Base-by-base conservation (phyloP, 2,113 vertebrate species). In the Promerops cafer region DNA sequence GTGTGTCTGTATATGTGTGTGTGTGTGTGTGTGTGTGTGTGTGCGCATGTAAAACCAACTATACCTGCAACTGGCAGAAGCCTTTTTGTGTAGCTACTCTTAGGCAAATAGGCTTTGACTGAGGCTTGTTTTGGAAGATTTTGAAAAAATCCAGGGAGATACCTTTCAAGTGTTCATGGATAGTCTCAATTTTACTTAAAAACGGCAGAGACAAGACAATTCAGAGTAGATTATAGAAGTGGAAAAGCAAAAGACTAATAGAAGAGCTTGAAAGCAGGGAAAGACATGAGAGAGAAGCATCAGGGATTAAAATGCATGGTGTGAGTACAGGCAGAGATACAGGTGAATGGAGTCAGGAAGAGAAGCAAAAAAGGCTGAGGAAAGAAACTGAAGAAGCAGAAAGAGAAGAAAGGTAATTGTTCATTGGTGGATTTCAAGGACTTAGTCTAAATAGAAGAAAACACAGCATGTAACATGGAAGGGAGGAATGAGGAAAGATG, bases 181-280 rank as follows among this genome's bases (percentile, higher is more conserved):
- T 53, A 88, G 17, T 89, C 76, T 96, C 91, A 21, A 64, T 83
- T 96, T 94, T 87, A 74, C 87, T 93, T 93, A 76, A 94, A 96
- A 96, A 76, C 12, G 16, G 30, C 39, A 65, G 80, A 86, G 82
- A 49, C 54, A 86, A 90, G 35, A 69, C 45, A 94, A 84, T 91
- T 65, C 78, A 81, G 65, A 26, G 31, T 70, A 35, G 90, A 87
- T 35, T 74, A 52, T 23, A 40, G n/a, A 42, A 93, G 71, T 35
- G 20, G 33, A 71, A 83, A 42, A 60, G 23, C 7, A 54, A 52
- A 91, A 88, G 69, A 47, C 54, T 61, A 63, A 39, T 57, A 28
- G 81, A 92, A 90, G 37, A 85, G 14, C 88, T 75, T 64, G 35
- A 33, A 64, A 79, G 26, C 37, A 56, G 44, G 27, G 30, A 61